These are phyloP conservation scores for Prinia subflava DNA, from an alignment of 2,113 vertebrate species.

Conservation along the genomic window DNA sequence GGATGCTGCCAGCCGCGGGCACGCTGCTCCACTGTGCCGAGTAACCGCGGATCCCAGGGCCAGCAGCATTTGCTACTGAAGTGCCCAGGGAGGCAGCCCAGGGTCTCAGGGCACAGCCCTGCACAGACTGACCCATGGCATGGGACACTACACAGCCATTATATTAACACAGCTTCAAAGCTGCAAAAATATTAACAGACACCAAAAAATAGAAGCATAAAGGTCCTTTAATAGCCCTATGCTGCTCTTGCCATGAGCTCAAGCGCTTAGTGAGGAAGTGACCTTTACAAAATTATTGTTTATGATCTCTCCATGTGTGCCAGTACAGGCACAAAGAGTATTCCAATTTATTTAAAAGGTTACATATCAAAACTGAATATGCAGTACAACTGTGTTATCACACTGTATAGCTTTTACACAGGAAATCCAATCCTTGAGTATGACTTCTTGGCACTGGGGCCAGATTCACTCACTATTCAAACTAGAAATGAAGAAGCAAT, in stretches of 20 bases:
- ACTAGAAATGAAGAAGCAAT: neutral
- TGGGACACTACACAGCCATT: neutral
- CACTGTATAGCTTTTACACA: constrained; percentile 57
- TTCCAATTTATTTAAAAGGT: constrained; percentile 86
- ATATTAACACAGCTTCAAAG: neutral
- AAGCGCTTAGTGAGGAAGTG: constrained; percentile 61
- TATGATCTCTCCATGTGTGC: constrained; percentile 66
- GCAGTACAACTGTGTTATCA: constrained; percentile 71
- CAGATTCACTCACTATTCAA: neutral
- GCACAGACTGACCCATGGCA: neutral
- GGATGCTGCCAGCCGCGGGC: neutral
- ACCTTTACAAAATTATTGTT: constrained; percentile 80
- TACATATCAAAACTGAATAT: constrained; percentile 78
- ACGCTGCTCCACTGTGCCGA: rapidly evolving
- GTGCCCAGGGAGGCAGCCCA: neutral
- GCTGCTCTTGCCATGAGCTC: constrained; percentile 37
- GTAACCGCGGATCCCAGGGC: rapidly evolving
- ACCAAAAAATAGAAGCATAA: neutral
- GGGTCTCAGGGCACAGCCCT: neutral
- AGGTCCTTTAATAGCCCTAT: constrained; percentile 44
- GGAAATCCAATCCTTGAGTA: constrained; percentile 34
- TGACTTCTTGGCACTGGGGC: constrained; percentile 28
- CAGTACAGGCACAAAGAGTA: constrained; percentile 68
- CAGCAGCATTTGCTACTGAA: neutral
- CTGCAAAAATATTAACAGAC: constrained; percentile 31